Conservation (phyloP, 1,140 invertebrate species). For the Schlechtendalia chinensis region DNA sequence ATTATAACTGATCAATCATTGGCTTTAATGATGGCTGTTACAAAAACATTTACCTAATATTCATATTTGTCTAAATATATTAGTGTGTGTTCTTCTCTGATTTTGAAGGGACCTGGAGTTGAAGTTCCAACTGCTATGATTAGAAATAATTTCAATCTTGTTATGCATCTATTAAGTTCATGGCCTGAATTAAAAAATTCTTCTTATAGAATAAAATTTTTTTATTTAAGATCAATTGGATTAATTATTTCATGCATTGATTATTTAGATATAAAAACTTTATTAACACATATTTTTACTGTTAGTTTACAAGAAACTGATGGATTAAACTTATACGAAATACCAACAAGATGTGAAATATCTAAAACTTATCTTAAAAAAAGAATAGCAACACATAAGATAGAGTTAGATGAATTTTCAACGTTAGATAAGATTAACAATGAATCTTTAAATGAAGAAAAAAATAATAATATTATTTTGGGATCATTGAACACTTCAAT, state of each 20-base stretch:
- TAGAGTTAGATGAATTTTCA: neutral
- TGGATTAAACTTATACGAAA: neutral
- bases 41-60: neutral
- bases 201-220: neutral
- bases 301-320: neutral
- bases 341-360: neutral
- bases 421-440: neutral
- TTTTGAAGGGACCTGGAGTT: neutral
- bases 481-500: neutral
- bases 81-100: neutral
- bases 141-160: neutral
- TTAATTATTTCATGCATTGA: neutral
- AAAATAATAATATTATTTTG: neutral
- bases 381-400: neutral
- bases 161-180: neutral
- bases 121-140: neutral
- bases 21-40: neutral
- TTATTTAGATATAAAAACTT: neutral
- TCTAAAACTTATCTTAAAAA: neutral
- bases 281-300: conserved; percentile 4
- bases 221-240: neutral
- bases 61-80: neutral
- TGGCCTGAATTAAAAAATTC: neutral
- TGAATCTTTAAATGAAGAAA: neutral
- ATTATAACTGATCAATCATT: conserved; percentile 10